Evolutionary conservation across 2,888 invertebrate species (phyloP).

Genomic region (Phragmatobia fuliginosa): DNA sequence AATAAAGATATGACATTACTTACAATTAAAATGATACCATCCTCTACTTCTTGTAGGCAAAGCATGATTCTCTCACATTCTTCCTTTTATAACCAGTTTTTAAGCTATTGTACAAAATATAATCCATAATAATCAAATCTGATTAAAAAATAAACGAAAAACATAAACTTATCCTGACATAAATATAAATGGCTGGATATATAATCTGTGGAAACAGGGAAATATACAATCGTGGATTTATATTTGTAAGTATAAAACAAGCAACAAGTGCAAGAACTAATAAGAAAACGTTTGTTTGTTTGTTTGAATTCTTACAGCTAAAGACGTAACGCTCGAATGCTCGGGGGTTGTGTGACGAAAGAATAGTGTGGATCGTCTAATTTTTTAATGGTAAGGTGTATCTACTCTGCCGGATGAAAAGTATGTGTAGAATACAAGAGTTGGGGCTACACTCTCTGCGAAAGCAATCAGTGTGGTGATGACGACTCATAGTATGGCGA

Average conservation of each 20-base stretch:
- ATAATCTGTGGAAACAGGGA: background rate
- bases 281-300: slow-evolving; percentile 24
- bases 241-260: slow-evolving; percentile 7
- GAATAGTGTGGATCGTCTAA: slow-evolving; percentile 11
- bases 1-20: too few relatives aligned
- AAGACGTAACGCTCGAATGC: slow-evolving; percentile 11
- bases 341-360: background rate
- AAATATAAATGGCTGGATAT: background rate
- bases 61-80: too few relatives aligned
- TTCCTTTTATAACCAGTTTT: too few relatives aligned
- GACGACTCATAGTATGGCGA: too few relatives aligned
- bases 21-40: too few relatives aligned
- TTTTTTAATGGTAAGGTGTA: background rate
- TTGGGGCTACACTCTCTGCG: too few relatives aligned
- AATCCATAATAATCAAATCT: background rate
- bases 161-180: background rate
- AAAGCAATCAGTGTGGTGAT: too few relatives aligned
- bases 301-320: slow-evolving; percentile 9
- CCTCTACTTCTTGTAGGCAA: too few relatives aligned
- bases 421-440: too few relatives aligned
- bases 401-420: too few relatives aligned
- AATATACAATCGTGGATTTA: background rate
- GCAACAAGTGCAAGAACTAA: slow-evolving; percentile 29
- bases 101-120: background rate
- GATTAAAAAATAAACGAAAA: background rate